Evolutionary conservation across 2,113 vertebrate genomes (phyloP).

Genomic region (Climacteris rufus): DNA sequence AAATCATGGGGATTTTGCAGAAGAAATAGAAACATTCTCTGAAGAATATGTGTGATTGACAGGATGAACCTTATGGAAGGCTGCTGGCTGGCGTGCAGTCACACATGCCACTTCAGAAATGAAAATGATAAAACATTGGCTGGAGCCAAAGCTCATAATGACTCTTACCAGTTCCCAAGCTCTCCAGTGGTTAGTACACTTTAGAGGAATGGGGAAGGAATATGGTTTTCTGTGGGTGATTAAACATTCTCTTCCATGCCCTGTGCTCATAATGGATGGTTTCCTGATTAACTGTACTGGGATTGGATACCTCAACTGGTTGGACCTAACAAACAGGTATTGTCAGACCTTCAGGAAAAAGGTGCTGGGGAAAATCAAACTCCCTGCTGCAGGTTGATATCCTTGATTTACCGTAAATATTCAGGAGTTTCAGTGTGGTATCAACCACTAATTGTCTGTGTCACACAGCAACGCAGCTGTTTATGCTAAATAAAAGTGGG

Average conservation of each 20-base stretch:
- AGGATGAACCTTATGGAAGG: background rate
- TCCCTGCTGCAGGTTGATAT: background rate
- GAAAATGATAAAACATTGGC: background rate
- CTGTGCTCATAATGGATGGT: background rate
- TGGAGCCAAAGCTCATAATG: background rate
- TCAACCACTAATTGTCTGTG: fast-evolving
- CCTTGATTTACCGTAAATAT: background rate
- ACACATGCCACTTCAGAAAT: background rate
- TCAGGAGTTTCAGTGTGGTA: background rate
- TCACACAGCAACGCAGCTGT: background rate
- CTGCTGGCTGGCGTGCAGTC: background rate
- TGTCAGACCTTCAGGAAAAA: background rate
- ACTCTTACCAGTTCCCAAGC: background rate
- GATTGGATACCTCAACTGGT: background rate
- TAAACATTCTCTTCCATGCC: background rate
- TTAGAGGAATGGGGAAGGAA: background rate
- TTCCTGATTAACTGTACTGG: background rate
- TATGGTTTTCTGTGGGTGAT: background rate
- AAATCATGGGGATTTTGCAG: background rate
- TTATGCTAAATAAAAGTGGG: background rate
- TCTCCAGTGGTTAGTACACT: background rate
- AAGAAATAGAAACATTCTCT: background rate
- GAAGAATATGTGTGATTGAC: background rate
- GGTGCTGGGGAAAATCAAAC: background rate
- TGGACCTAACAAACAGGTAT: background rate